A percentile compares a stretch with the other conserved stretches of the same genome.
Conservation (phyloP, 2,888 invertebrate genomes). For the Heteropelma amictum region DNA sequence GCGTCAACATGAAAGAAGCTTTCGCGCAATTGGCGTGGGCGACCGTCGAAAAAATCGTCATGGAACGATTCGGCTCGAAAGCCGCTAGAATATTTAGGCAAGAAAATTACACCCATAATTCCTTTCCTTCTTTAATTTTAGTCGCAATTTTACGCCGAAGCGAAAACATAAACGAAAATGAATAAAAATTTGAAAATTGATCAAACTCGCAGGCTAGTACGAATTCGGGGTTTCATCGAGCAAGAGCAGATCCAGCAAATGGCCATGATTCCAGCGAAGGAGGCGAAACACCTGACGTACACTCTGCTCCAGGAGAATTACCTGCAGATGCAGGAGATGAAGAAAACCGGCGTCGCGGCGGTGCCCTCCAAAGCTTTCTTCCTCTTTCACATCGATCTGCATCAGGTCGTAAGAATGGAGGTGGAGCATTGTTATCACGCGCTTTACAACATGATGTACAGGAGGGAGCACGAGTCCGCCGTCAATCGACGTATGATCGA, state of each 20-base stretch:
- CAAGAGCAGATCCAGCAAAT: slow-evolving; percentile 94
- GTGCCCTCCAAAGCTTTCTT: slow-evolving; percentile 90
- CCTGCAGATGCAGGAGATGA: slow-evolving; percentile 85
- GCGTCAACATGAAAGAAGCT: slow-evolving; percentile 86
- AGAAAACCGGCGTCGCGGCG: slow-evolving; percentile 85
- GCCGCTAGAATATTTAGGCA: slow-evolving; percentile 91
- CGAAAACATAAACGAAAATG: not conserved
- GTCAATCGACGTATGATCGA: slow-evolving; percentile 90
- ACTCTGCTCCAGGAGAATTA: slow-evolving; percentile 90
- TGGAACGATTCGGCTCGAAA: slow-evolving; percentile 91
- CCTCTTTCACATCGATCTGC: slow-evolving; percentile 86
- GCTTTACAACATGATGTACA: slow-evolving; percentile 84
- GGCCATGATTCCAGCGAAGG: slow-evolving; percentile 96
- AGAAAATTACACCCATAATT: too few relatives aligned
- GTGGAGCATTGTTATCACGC: slow-evolving; percentile 86
- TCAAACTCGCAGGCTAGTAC: slow-evolving; percentile 83
- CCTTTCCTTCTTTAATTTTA: too few relatives aligned
- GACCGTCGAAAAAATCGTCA: slow-evolving; percentile 88
- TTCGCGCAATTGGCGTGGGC: slow-evolving; percentile 86
- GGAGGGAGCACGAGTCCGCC: slow-evolving; percentile 82
- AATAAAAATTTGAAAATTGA: not conserved
- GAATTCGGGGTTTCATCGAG: slow-evolving; percentile 89
- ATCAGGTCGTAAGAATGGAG: slow-evolving; percentile 84
- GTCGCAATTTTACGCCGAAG: too few relatives aligned
- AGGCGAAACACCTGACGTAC: slow-evolving; percentile 93